Conservation (phyloP, 2,113 vertebrate genomes). For the Tachycineta bicolor region DNA sequence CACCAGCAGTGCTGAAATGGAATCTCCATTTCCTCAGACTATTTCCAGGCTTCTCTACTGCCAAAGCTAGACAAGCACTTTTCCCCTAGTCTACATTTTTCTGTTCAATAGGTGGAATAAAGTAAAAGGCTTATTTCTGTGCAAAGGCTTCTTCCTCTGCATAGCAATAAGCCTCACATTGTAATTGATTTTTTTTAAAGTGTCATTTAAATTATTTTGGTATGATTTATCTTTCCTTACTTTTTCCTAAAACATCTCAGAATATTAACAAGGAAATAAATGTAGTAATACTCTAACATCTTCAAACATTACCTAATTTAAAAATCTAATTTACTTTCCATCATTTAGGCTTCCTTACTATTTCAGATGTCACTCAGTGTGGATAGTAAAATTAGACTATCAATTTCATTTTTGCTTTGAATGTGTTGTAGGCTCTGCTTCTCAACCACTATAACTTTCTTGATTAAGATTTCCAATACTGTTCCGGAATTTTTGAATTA, state of each 20-base stretch:
- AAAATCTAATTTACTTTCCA: constrained; percentile 48
- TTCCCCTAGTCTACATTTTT: background rate
- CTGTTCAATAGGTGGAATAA: background rate
- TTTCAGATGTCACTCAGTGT: background rate
- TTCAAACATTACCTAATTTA: constrained; percentile 44
- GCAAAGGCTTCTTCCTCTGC: background rate
- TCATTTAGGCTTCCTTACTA: constrained; percentile 22
- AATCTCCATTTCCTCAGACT: background rate
- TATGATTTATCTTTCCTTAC: constrained; percentile 27
- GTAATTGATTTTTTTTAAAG: background rate
- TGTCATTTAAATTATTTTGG: constrained; percentile 41
- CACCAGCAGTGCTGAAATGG: background rate
- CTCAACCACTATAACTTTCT: background rate
- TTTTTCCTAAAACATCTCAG: constrained; percentile 28
- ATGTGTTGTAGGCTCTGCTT: background rate
- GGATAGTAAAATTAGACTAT: constrained; percentile 44
- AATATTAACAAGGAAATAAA: constrained; percentile 54
- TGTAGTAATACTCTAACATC: constrained; percentile 18
- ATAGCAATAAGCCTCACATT: background rate
- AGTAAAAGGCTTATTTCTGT: background rate
- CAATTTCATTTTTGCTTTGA: background rate
- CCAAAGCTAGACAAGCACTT: background rate
- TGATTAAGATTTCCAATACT: background rate
- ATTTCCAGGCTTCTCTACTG: background rate
- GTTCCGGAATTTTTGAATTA: background rate